Percentiles rank a stretch among this genome's conserved stretches.
Conservation (phyloP, 2,113 vertebrate species). For the Labeo rohita region DNA sequence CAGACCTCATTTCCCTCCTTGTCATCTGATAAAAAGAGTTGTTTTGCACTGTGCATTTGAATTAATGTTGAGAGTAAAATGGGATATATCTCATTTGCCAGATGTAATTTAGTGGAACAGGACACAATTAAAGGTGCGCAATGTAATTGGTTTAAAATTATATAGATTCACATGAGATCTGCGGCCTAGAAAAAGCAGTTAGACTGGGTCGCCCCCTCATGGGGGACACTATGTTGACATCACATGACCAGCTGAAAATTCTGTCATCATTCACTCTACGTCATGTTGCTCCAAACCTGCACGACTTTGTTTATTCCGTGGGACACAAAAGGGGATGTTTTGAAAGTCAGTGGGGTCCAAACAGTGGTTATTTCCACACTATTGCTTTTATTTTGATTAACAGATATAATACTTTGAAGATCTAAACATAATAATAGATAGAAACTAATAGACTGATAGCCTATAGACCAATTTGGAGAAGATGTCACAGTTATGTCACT, state of each 20-base stretch:
- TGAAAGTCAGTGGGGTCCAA: background rate
- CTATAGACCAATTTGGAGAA: too few relatives aligned
- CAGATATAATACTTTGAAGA: too few relatives aligned
- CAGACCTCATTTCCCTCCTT: background rate
- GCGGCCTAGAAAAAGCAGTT: background rate
- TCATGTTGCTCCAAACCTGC: background rate
- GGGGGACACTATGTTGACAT: background rate
- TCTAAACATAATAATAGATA: too few relatives aligned
- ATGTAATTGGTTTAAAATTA: background rate
- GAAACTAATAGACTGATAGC: too few relatives aligned
- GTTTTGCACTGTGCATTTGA: slow-evolving; percentile 11
- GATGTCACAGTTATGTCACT: too few relatives aligned
- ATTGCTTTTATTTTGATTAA: too few relatives aligned
- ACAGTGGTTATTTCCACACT: background rate
- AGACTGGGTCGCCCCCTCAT: background rate
- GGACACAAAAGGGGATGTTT: background rate
- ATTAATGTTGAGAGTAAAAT: background rate
- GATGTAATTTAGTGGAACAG: background rate
- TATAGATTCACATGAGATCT: background rate
- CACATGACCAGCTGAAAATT: background rate
- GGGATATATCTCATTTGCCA: background rate
- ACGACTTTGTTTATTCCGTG: background rate
- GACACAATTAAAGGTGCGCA: background rate
- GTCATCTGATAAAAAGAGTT: background rate
- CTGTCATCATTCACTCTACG: background rate